Percentiles rank a stretch among this genome's conserved stretches.
These are phyloP conservation scores for Mormoops blainvillei DNA, from an alignment of 2,113 vertebrate species.

Conservation along the genomic window DNA sequence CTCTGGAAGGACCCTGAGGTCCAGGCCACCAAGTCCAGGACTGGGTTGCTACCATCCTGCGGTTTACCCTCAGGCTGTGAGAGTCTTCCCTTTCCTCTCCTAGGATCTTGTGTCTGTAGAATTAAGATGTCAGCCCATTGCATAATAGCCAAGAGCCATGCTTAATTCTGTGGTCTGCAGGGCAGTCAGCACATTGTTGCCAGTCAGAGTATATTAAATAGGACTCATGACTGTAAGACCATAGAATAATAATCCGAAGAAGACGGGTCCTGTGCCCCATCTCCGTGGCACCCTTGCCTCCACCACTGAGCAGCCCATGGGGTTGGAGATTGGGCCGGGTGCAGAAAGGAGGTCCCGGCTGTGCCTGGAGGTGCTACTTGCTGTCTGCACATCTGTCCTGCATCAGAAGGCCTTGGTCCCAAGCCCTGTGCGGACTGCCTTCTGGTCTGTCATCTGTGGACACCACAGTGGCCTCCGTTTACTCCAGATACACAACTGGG, in stretches of 20 bases:
- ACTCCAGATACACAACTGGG: not conserved
- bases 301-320: not conserved
- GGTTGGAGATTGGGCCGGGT: not conserved
- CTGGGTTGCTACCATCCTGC: not conserved
- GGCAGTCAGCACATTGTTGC: conserved; percentile 32
- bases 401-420: not conserved
- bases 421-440: not conserved
- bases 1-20: not conserved
- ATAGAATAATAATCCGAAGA: conserved; percentile 22
- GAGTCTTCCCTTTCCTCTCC: not conserved
- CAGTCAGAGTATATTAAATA: conserved; percentile 28
- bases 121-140: not conserved
- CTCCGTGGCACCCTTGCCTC: not conserved
- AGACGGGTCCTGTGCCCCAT: not conserved
- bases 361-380: not conserved
- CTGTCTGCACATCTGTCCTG: not conserved
- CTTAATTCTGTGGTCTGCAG: not conserved
- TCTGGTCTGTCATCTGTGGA: not conserved
- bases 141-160: not conserved
- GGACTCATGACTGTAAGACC: not conserved
- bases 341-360: not conserved
- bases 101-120: not conserved
- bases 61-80: not conserved
- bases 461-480: not conserved
- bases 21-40: not conserved